Conservation (phyloP, 2,113 vertebrate species). For the Gallinago media region DNA sequence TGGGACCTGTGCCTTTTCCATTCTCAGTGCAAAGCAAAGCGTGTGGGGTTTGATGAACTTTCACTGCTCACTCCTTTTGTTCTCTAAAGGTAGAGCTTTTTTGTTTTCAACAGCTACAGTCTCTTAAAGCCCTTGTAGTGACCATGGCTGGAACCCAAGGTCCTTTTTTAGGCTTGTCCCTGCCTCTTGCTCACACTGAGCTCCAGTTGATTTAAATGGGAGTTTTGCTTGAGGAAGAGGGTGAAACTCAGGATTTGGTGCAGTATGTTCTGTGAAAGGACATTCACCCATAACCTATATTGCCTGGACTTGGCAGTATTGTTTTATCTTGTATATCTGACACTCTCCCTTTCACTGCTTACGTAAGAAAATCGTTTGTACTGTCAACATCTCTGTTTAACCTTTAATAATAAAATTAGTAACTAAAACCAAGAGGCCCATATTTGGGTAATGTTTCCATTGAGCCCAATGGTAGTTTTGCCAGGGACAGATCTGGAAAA, state of each 20-base stretch:
- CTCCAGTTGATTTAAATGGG: neutral
- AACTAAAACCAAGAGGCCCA: slow-evolving; percentile 21
- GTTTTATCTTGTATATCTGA: slow-evolving; percentile 56
- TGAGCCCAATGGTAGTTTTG: neutral
- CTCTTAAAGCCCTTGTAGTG: neutral
- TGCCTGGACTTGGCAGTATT: slow-evolving; percentile 49
- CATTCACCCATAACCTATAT: slow-evolving; percentile 54
- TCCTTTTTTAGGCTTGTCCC: neutral
- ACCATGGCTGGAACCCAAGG: neutral
- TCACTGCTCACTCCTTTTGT: neutral
- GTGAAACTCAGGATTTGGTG: neutral
- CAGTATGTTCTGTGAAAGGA: slow-evolving; percentile 31
- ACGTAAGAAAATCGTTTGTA: slow-evolving; percentile 65
- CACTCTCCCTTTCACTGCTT: slow-evolving; percentile 52
- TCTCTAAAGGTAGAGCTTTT: neutral
- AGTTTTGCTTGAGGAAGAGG: slow-evolving; percentile 15
- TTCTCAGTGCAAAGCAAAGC: neutral
- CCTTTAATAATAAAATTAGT: slow-evolving; percentile 68
- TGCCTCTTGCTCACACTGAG: neutral
- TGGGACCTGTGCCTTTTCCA: neutral
- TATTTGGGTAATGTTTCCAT: slow-evolving; percentile 52
- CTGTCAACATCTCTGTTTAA: slow-evolving; percentile 70
- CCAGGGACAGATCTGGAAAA: neutral
- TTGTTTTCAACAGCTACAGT: neutral
- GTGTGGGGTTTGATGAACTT: neutral